Percentiles rank a stretch among this genome's conserved stretches.
These are phyloP conservation scores for Acanthopagrus latus DNA, from an alignment of 2,797 vertebrate species.

Conservation along the genomic window DNA sequence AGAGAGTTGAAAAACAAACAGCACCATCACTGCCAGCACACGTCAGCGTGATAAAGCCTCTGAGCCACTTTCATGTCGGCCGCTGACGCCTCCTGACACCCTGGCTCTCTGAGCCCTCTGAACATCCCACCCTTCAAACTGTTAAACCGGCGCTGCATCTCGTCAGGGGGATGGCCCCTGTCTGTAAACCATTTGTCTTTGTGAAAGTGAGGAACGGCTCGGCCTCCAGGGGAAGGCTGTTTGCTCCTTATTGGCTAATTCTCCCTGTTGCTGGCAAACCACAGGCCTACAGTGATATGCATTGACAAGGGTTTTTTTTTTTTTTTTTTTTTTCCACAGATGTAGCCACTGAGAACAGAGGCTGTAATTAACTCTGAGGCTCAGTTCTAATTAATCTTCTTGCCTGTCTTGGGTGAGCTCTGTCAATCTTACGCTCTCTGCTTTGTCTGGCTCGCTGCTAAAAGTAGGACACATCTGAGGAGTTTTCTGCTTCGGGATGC, in stretches of 20 bases:
- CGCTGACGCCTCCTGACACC: constrained; percentile 37
- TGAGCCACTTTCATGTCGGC: constrained; percentile 17
- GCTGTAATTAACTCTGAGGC: constrained; percentile 82
- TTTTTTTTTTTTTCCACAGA: constrained; percentile 68
- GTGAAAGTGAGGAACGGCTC: constrained; percentile 48
- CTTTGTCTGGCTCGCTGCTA: constrained; percentile 51
- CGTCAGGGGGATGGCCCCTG: constrained; percentile 29
- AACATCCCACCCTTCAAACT: constrained; percentile 53
- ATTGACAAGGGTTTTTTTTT: constrained; percentile 60
- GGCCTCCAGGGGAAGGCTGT: constrained; percentile 36
- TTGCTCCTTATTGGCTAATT: constrained; percentile 64
- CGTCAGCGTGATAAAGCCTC: constrained; percentile 7
- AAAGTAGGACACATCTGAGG: constrained; percentile 54
- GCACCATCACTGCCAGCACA: background rate
- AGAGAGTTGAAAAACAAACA: constrained; percentile 14
- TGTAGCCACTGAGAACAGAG: constrained; percentile 78
- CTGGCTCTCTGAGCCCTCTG: constrained; percentile 15
- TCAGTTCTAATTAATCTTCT: constrained; percentile 81
- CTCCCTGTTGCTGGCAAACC: constrained; percentile 56
- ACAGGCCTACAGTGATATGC: constrained; percentile 48
- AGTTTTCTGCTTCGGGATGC: constrained; percentile 31
- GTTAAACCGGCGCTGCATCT: constrained; percentile 54
- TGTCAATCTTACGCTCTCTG: constrained; percentile 50
- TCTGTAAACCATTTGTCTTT: constrained; percentile 45
- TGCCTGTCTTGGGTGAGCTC: constrained; percentile 59